phyloP scores from a whole-genome alignment of 2,113 vertebrate genomes.

The Saimiri boliviensis region DNA sequence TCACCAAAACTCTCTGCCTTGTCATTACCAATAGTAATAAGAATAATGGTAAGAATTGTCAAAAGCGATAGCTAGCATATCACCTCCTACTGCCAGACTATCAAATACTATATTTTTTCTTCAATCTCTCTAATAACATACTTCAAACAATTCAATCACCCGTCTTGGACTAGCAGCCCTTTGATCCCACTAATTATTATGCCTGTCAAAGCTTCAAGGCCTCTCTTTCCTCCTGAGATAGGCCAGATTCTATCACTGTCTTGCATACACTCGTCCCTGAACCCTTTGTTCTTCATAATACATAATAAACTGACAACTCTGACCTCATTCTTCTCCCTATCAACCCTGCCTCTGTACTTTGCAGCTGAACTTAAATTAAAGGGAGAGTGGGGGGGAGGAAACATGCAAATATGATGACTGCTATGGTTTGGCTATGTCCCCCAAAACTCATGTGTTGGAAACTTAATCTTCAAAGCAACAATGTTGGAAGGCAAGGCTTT shows the following conservation, averaged over 20 bases:
- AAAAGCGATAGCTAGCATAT: not conserved
- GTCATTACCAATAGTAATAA: not conserved
- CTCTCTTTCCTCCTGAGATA: not conserved
- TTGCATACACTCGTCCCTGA: not conserved
- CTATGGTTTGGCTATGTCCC: not conserved
- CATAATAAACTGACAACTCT: fast-evolving
- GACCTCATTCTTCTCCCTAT: not conserved
- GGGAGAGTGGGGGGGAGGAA: too few species aligned
- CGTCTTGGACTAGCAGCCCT: not conserved
- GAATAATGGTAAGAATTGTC: not conserved
- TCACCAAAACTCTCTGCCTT: not conserved
- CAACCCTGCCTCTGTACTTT: not conserved
- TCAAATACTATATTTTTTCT: not conserved
- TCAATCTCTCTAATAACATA: not conserved
- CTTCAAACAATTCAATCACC: not conserved
- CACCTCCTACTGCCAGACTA: not conserved
- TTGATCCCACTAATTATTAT: not conserved
- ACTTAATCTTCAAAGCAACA: not conserved
- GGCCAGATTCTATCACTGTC: too few species aligned
- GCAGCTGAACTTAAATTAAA: not conserved
- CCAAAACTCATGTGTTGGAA: not conserved
- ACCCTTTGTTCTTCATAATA: not conserved
- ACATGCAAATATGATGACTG: not conserved
- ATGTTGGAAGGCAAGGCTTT: not conserved
- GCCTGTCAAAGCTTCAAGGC: not conserved